These are phyloP conservation scores for Carcinoscorpius rotundicauda DNA, from an alignment of 1,140 invertebrate species.

Conservation along the genomic window DNA sequence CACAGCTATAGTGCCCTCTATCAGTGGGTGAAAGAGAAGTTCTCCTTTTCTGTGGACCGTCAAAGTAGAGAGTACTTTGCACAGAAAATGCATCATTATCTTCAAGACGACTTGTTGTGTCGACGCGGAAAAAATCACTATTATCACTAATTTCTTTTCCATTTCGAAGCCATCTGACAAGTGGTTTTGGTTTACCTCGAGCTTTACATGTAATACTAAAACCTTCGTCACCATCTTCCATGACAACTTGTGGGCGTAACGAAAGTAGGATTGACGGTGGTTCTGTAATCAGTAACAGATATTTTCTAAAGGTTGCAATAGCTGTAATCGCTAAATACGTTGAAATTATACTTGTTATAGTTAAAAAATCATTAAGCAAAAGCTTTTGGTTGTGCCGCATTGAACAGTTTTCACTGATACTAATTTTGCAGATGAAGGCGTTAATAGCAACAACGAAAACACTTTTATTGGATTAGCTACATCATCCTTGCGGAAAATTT, in stretches of 20 bases:
- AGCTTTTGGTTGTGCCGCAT: too few species aligned
- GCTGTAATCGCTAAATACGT: too few species aligned
- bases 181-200: conserved; percentile 71
- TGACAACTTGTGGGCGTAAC: conserved; percentile 48
- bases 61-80: conserved; percentile 66
- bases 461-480: too few species aligned
- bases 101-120: conserved; percentile 57
- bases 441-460: too few species aligned
- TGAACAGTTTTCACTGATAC: too few species aligned
- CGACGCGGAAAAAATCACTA: conserved; percentile 51
- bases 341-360: too few species aligned
- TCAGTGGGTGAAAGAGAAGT: conserved; percentile 47
- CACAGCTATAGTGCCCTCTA: conserved; percentile 71
- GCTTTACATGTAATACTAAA: conserved; percentile 70
- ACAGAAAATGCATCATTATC: conserved; percentile 58
- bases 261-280: conserved; percentile 68
- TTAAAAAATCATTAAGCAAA: too few species aligned
- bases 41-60: conserved; percentile 48
- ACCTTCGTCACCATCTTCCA: conserved; percentile 59
- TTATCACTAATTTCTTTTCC: conserved; percentile 56
- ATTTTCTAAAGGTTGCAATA: too few species aligned
- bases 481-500: too few species aligned
- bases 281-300: conserved; percentile 35
- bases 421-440: too few species aligned
- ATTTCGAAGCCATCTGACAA: conserved; percentile 74